Base-by-base conservation (phyloP, 2,888 invertebrate species). In the Sarcophaga rosellei region DNA sequence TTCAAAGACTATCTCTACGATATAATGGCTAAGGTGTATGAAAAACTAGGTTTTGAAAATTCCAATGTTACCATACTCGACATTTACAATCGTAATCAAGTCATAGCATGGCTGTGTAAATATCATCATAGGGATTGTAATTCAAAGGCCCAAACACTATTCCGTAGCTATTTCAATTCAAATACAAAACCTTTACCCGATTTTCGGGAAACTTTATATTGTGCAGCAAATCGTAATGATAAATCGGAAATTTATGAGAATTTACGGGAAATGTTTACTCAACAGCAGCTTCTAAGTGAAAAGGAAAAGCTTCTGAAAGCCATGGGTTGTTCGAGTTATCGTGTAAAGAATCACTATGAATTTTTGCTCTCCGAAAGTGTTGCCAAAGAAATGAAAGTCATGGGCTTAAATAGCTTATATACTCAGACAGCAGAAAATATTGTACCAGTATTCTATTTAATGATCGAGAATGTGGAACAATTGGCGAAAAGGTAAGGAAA, bases 181-280 rank as follows among this genome's bases (percentile, higher is more conserved):
- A 97, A 0, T 97, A 97, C 93, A 97, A 97, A 91, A 95, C 95
- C 47, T 96, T 95, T 2, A 93, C 97, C 11, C 94, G 95, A 91
- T 66, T 91, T 90, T 73, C 89, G 91, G 0, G 89, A 90, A 81
- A 89, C 90, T 0, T 86, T 88, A 35, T 91, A 90, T 57, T 91
- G 91, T 80, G 89, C 89, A 1, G 91, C 88, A 0, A 69, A 84
- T 8, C 81, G 90, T 11, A 62, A 80, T 5, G 88, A 88, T 10
- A 59, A 61, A 0, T 89, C 91, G n/a, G 91, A 91, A 0, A 95
- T 96, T 87, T 97, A 96, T 95, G 89, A 94, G 1, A 94, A 93
- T 90, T 92, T 96, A 25, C 95, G 95, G 94, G 85, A 93, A 0
- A 94, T 94, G 81, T 96, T 95, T 91, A 87, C 90, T 17, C 89